Base-by-base conservation (phyloP, 2,113 vertebrate species). In the Promerops cafer region DNA sequence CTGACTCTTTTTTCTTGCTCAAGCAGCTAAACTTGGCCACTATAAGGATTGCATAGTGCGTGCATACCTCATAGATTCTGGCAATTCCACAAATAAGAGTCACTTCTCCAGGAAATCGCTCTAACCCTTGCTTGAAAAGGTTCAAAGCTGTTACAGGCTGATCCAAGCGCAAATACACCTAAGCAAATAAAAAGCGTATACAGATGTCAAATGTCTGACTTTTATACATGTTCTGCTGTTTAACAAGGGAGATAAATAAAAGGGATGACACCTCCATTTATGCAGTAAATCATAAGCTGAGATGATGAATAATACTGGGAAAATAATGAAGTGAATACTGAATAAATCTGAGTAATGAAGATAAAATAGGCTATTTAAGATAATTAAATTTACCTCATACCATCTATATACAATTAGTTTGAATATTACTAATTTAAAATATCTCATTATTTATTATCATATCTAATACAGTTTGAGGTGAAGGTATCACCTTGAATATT, bases 81-180 rank as follows among this genome's bases (percentile, higher is more conserved):
- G 99, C 99, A 80, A 99, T 99, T 91, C 99, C 99, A 92, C 99
- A 99, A 71, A 99, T 97, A 49, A 99, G 98, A 33, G 98, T 98
- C 75, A 99, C 99, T 95, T 99, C 99, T 75, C 99, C 99, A 63
- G 99, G 99, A 97, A 99, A 99, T 63, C 98, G 98, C 77, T 99
- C 99, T 92, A 99, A 98, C 35, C 99, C 99, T 98, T 99, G 99
- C 96, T 99, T 99, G 97, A 99, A 99, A 94, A 99, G 97, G 95
- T 98, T 99, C 88, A 99, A 96, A 77, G 99, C 99, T 24, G 99
- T 99, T 94, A 99, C 94, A 50, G 99, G 99, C 86, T 99, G 99
- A 98, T 99, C 99, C 97, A 99, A 97, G 18, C 98, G 98, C 93
- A 98, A 96, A 96, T 99, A 99, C 30, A 99, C 99, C 99, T 99